Percentiles rank a stretch among this genome's conserved stretches.
Evolutionary conservation across 2,888 invertebrate genomes (phyloP).

Genomic region (Asteroscopus sphinx): DNA sequence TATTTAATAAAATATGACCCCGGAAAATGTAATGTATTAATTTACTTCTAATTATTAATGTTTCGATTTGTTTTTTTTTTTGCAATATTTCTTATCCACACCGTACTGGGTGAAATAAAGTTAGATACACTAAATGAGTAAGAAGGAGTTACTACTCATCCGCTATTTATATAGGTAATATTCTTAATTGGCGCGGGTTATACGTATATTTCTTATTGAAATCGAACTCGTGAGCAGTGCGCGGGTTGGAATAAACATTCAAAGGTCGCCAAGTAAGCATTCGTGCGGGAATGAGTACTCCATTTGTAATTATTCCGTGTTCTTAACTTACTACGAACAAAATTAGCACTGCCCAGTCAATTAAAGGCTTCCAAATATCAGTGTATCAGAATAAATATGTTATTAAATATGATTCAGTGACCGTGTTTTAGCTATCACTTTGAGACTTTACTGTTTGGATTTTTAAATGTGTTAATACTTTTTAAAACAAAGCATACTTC

Average conservation of each 20-base stretch:
- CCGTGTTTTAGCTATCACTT: conserved; percentile 43
- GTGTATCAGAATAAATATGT: conserved; percentile 17
- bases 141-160: no score
- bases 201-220: no score
- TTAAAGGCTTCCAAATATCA: background rate
- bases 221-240: background rate
- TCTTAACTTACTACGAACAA: background rate
- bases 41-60: no score
- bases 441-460: conserved; percentile 5
- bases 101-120: no score
- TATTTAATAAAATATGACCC: no score
- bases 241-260: background rate
- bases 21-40: no score
- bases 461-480: background rate
- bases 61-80: no score
- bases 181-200: no score
- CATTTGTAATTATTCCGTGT: background rate
- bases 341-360: background rate
- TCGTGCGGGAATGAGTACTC: background rate
- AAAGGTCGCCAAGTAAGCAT: background rate
- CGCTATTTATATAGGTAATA: no score
- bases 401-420: conserved; percentile 25
- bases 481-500: background rate
- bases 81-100: no score
- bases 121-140: no score